phyloP scores from a whole-genome alignment of 2,113 vertebrate species.

The Dendrocopos noguchii region DNA sequence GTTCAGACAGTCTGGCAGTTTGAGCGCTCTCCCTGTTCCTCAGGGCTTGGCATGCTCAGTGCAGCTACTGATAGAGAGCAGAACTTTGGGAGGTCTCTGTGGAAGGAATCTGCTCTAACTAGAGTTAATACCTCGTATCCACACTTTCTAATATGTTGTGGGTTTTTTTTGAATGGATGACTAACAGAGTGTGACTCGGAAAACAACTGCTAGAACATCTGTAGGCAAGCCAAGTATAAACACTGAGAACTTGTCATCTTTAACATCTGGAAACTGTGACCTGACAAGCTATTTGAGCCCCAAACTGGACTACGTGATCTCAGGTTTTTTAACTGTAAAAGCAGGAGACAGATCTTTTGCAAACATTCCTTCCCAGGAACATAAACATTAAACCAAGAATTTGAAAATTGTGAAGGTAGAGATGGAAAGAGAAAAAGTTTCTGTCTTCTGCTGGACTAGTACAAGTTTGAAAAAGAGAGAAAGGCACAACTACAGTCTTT shows the following conservation, averaged over 20 bases:
- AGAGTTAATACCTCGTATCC: not conserved
- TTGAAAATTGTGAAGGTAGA: accelerated
- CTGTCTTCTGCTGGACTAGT: not conserved
- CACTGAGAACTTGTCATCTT: not conserved
- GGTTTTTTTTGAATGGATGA: not conserved
- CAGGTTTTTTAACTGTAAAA: not conserved
- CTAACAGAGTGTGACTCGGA: not conserved
- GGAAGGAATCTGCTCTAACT: not conserved
- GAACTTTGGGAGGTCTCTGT: not conserved
- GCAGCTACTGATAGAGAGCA: not conserved
- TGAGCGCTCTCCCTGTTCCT: not conserved
- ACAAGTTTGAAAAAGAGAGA: not conserved
- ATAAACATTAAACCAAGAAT: not conserved
- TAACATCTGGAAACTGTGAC: not conserved
- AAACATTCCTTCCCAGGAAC: not conserved
- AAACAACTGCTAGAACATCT: not conserved
- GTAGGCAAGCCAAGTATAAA: not conserved
- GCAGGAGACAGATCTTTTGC: not conserved
- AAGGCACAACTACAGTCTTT: not conserved
- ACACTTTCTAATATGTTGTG: not conserved
- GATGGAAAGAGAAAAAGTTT: not conserved
- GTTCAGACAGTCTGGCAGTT: not conserved
- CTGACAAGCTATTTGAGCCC: not conserved
- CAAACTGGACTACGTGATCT: accelerated
- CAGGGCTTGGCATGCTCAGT: not conserved